Evolutionary conservation across 2,797 vertebrate genomes (phyloP).

Genomic region (Sparidentex hasta): DNA sequence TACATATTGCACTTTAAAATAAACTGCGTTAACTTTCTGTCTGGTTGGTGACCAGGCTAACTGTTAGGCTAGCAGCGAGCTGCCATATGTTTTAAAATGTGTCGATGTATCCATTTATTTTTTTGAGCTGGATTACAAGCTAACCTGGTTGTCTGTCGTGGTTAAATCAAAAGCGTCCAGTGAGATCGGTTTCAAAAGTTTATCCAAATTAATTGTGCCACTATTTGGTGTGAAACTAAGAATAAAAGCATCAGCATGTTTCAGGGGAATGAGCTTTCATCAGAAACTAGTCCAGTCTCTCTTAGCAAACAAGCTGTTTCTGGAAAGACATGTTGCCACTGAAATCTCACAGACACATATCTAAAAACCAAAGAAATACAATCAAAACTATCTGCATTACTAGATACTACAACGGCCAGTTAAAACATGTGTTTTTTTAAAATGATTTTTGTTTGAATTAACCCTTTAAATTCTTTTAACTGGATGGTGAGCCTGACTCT

Average conservation of each 20-base stretch:
- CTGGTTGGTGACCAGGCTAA: too few relatives aligned
- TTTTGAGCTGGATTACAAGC: too few relatives aligned
- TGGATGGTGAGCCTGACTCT: neutral
- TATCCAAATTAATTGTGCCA: neutral
- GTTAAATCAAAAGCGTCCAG: too few relatives aligned
- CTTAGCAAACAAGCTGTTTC: neutral
- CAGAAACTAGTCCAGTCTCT: neutral
- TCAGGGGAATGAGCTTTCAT: neutral
- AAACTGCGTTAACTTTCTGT: too few relatives aligned
- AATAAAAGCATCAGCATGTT: neutral
- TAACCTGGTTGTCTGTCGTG: neutral
- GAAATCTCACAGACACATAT: neutral
- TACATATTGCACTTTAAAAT: too few relatives aligned
- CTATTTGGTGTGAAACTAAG: too few relatives aligned
- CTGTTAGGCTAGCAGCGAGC: too few relatives aligned
- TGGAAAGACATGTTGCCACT: constrained; percentile 10
- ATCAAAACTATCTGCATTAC: neutral
- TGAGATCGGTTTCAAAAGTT: too few relatives aligned
- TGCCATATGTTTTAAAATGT: too few relatives aligned
- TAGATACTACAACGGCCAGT: neutral
- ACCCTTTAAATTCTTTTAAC: constrained; percentile 1
- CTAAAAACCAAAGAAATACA: neutral
- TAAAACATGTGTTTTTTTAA: neutral
- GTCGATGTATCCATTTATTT: too few relatives aligned
- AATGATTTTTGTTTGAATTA: neutral